Conservation (phyloP, 2,888 invertebrate genomes). For the Cosmopolites sordidus region DNA sequence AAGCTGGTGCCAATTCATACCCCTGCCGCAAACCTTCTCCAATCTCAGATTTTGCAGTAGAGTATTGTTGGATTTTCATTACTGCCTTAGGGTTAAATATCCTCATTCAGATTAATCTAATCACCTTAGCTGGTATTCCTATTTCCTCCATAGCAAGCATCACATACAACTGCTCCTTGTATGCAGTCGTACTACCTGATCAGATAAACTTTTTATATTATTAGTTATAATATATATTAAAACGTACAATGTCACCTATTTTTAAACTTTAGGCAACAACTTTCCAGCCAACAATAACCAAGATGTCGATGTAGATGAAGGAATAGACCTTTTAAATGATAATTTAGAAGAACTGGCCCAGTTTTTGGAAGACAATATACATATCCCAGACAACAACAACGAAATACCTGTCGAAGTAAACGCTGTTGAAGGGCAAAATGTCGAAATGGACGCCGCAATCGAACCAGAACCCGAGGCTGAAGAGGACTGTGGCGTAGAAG, state of each 20-base stretch:
- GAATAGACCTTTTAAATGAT: conserved; percentile 25
- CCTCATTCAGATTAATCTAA: too few relatives aligned
- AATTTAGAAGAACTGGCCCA: conserved; percentile 23
- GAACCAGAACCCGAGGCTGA: neutral
- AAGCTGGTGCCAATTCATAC: too few relatives aligned
- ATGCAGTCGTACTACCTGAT: too few relatives aligned
- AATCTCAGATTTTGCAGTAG: too few relatives aligned
- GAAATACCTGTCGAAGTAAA: conserved; percentile 10
- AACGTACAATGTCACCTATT: too few relatives aligned
- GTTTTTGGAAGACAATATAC: conserved; percentile 13
- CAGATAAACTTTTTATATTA: too few relatives aligned
- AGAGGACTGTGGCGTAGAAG: neutral
- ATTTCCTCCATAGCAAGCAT: too few relatives aligned
- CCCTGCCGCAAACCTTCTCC: too few relatives aligned
- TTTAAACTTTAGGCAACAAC: conserved; percentile 28
- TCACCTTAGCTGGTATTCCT: too few relatives aligned
- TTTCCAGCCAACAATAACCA: conserved; percentile 22
- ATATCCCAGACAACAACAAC: conserved; percentile 21
- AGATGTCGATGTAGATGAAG: conserved; percentile 23
- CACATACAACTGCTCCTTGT: neutral
- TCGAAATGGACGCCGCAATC: neutral
- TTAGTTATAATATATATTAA: too few relatives aligned
- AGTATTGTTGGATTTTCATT: too few relatives aligned
- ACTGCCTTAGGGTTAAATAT: too few relatives aligned
- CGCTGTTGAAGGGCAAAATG: neutral